Evolutionary conservation across 2,888 invertebrate species (phyloP), one percentile per base, ranked within the genome.

Genomic region (Dioctria linearis): DNA sequence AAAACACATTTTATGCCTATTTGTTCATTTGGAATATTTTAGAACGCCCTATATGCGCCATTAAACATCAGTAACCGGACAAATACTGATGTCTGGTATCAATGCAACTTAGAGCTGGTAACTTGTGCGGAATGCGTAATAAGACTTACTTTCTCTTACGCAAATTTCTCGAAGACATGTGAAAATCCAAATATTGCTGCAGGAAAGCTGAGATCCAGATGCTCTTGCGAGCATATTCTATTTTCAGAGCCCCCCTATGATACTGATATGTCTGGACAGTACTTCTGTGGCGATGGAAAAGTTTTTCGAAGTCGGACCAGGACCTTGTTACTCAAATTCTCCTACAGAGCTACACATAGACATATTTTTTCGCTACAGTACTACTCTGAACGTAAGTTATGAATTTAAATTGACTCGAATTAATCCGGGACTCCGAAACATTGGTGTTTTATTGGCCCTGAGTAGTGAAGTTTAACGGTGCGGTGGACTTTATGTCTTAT

Each of bases 91-190:
- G 85, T 87, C 46, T 88, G 89, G 88, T 88, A 88, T 80, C 91
- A 91, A 84, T 93, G 93, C 85, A 91, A 91, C 83, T 87, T 93
- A 79, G 93, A 94, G 86, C 88, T 94, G 83, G 91, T 93, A 61
- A 93, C 94, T 3, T 94, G 94, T 85, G 92, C 94, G 1, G 93
- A 93, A 25, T 94, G 94, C 85, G 90, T 93, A 73, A 91, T 88
- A 25, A 86, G 88, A 39, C 86, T 88, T 42, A 88, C 88, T 13
- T 88, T 88, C 49, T 87, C 86, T 1, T 86, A 86, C 79, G 85
- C 87, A 8, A 88, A 89, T 80, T 88, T 89, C 83, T 87, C 88
- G 2, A 88, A 87, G 80, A 86, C 84, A 40, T 88, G 89, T 82
- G 85, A 85, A 61, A 85, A 85, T 69, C 82, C 85, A 25, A 85